Conservation (phyloP, 92 coral and sea anemone genomes). For the Ricordea florida region DNA sequence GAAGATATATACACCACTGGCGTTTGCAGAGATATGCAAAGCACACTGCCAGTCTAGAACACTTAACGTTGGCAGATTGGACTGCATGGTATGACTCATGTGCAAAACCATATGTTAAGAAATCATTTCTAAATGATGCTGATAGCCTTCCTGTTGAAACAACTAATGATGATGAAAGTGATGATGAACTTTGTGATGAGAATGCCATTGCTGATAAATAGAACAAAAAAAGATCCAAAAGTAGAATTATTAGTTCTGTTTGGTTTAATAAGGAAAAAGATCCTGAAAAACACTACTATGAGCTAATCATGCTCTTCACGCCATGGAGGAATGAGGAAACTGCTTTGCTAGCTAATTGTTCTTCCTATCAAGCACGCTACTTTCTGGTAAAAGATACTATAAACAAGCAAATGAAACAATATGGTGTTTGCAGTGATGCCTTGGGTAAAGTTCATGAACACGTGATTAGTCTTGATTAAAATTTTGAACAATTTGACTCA, state of each 20-base stretch:
- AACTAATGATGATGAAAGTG: no score
- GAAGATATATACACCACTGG: slow-evolving; percentile 5
- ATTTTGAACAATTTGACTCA: no score
- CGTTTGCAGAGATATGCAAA: slow-evolving; percentile 22
- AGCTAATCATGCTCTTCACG: no score
- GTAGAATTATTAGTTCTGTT: no score
- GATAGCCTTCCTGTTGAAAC: slow-evolving; percentile 1
- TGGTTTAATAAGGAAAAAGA: no score
- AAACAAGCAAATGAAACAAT: slow-evolving; percentile 18
- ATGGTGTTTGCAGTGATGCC: not conserved
- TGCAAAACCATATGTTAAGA: slow-evolving; percentile 4
- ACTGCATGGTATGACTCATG: slow-evolving; percentile 48
- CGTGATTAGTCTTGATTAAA: slow-evolving; percentile 17
- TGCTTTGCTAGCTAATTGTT: slow-evolving; percentile 4
- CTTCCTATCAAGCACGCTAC: slow-evolving; percentile 6
- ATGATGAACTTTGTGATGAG: no score
- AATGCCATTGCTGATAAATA: not conserved
- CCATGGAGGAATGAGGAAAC: no score
- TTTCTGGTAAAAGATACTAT: no score
- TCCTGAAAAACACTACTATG: no score
- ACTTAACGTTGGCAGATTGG: slow-evolving; percentile 48
- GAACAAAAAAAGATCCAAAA: slow-evolving; percentile 10
- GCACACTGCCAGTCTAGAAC: no score
- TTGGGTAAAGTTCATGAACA: slow-evolving; percentile 32
- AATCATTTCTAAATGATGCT: not conserved